Percentiles rank a stretch among this genome's conserved stretches.
Conservation (phyloP, 64 coral and sea anemone genomes). For the Pocillopora damicornis region DNA sequence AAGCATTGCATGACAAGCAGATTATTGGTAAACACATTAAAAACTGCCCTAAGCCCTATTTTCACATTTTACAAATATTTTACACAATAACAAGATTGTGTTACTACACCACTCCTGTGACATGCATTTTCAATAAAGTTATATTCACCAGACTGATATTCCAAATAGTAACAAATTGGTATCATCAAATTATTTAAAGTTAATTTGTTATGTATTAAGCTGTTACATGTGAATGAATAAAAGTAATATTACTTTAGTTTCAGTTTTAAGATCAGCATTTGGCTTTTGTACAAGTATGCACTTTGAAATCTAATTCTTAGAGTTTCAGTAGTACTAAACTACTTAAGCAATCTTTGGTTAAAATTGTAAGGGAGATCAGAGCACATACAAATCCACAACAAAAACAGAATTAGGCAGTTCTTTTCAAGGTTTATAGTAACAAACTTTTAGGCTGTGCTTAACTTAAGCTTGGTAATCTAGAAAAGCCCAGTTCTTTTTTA, state of each 20-base stretch:
- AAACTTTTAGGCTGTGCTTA: neutral
- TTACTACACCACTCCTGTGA: no score
- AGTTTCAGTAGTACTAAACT: neutral
- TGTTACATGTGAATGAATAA: no score
- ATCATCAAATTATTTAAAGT: no score
- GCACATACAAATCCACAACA: neutral
- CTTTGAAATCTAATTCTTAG: neutral
- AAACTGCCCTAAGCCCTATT: no score
- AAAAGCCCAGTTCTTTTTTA: neutral
- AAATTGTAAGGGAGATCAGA: neutral
- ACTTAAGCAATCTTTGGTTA: neutral
- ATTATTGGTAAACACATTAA: no score
- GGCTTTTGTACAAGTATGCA: neutral
- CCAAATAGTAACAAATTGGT: no score
- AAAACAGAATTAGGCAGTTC: neutral
- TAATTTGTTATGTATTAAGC: no score
- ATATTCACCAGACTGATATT: no score
- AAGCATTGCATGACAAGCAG: no score
- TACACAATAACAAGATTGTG: no score
- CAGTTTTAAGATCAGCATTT: neutral
- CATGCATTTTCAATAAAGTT: no score
- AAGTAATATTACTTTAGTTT: neutral
- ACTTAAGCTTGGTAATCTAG: neutral
- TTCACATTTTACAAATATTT: no score
- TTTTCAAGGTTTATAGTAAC: neutral